phyloP scores from a whole-genome alignment of 2,888 invertebrate species.

The Hermaeophaga mercurialis region DNA sequence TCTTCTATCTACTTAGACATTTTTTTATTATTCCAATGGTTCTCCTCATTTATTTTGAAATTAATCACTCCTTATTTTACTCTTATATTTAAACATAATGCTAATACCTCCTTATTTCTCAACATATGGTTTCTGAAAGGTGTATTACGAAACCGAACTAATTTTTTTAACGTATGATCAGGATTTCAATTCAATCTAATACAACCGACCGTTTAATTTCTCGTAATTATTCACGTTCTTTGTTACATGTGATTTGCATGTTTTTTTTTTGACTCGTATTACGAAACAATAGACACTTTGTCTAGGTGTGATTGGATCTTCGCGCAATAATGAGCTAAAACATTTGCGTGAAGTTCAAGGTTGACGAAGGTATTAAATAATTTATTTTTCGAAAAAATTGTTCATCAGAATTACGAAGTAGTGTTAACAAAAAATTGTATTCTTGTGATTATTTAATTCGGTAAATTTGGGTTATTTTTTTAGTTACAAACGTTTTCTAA shows the following conservation, averaged over 20 bases:
- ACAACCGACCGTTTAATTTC: not conserved
- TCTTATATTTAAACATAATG: too few relatives aligned
- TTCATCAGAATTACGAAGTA: too few relatives aligned
- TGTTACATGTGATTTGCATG: not conserved
- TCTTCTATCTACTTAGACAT: too few relatives aligned
- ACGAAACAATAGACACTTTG: constrained; percentile 15
- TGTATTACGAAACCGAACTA: not conserved
- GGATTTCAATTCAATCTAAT: not conserved
- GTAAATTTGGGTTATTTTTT: too few relatives aligned
- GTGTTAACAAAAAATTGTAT: too few relatives aligned
- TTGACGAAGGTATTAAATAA: constrained; percentile 3
- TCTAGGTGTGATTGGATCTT: constrained; percentile 12
- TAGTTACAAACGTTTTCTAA: too few relatives aligned
- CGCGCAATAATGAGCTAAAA: not conserved
- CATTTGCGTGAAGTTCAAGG: constrained; percentile 8
- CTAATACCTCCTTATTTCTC: too few relatives aligned
- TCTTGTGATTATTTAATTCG: too few relatives aligned
- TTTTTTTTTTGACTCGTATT: not conserved
- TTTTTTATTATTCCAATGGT: too few relatives aligned
- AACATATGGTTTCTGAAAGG: not conserved
- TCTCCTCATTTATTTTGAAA: too few relatives aligned
- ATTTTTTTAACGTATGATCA: not conserved
- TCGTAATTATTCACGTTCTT: not conserved
- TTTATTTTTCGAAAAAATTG: too few relatives aligned
- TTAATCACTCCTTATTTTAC: too few relatives aligned